Evolutionary conservation across 1,140 invertebrate species (phyloP), one percentile per base, ranked within the genome.

Genomic region (Sitophilus oryzae): DNA sequence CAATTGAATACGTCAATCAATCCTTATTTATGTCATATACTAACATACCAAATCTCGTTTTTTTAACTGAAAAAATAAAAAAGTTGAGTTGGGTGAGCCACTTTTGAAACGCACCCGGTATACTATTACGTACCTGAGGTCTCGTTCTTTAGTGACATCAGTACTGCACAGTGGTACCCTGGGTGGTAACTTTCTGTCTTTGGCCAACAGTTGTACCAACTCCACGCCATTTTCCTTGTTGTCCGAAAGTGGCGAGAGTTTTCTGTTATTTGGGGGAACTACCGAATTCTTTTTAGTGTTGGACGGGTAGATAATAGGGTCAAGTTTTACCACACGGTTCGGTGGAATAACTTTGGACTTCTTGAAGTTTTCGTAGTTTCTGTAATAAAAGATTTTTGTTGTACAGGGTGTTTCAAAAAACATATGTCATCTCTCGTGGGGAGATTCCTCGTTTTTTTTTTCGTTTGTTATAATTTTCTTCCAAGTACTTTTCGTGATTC

Each of bases 131-230:
- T 44, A 64, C 57, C 56, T 44, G 16, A 54, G 37, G 54, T 64
- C 59, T 14, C 46, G 59, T 11, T 62, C 63, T 51, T 73, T 76
- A 14, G 81, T 84, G 20, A 82, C 76, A 59, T 84, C 82, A 14
- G 79, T 82, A 18, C 73, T 76, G 47, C 76, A 72, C 14, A 80
- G 65, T 25, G 73, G 74, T 43, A 73, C 61, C 52, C 71, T 60
- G 43, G 70, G 64, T 14, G 69, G 70, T 18, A 68, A 69, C 43
- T 71, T 56, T 67, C 72, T 50, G 53, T 79, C 72, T 55, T 77
- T 73, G 11, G 80, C 82, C 55, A 86, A 71, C 21, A 85, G 68
- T n/a, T 82, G 81, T 21, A 84, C 82, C 58, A 85, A 71, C 71
- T 85, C 83, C 50, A 84, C 75, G 25, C 83, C 83, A 6, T 81